Evolutionary conservation across 37 sponge, comb jelly and placozoan species (phyloP).

Genomic region (Hexactinellida sp.): DNA sequence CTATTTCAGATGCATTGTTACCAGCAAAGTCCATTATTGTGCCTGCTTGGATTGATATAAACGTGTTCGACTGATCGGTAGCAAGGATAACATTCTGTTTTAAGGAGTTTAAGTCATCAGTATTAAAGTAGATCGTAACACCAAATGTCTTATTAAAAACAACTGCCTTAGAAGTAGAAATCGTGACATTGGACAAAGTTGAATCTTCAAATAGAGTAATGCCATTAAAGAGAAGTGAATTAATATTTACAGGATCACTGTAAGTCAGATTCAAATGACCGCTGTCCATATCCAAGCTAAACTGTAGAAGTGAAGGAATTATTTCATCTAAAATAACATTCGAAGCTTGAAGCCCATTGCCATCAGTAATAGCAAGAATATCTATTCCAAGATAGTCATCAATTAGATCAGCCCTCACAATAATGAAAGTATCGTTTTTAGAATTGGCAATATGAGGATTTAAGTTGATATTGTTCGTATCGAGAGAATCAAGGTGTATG

Average conservation of each 20-base stretch:
- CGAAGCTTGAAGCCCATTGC: constrained; percentile 48
- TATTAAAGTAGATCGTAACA: constrained; percentile 25
- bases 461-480: constrained; percentile 49
- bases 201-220: constrained; percentile 43
- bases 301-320: constrained; percentile 33
- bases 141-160: constrained; percentile 22
- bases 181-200: constrained; percentile 26
- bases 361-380: constrained; percentile 63
- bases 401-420: constrained; percentile 63
- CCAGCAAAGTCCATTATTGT: constrained; percentile 48
- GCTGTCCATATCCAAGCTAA: constrained; percentile 43
- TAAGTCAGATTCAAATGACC: constrained; percentile 52
- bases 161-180: constrained; percentile 25
- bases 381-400: constrained; percentile 64
- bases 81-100: constrained; percentile 26
- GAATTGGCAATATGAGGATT: constrained; percentile 30
- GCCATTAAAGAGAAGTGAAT: constrained; percentile 21
- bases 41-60: constrained; percentile 28
- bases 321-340: constrained; percentile 35
- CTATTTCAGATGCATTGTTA: constrained; percentile 25
- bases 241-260: constrained; percentile 33
- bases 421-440: constrained; percentile 42
- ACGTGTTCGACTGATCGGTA: constrained; percentile 40
- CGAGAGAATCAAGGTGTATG: constrained; percentile 40
- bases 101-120: constrained; percentile 35